A percentile compares a stretch with the other conserved stretches of the same genome.
phyloP scores from a whole-genome alignment of 2,888 invertebrate species.

The Venustoraphidia nigricollis region DNA sequence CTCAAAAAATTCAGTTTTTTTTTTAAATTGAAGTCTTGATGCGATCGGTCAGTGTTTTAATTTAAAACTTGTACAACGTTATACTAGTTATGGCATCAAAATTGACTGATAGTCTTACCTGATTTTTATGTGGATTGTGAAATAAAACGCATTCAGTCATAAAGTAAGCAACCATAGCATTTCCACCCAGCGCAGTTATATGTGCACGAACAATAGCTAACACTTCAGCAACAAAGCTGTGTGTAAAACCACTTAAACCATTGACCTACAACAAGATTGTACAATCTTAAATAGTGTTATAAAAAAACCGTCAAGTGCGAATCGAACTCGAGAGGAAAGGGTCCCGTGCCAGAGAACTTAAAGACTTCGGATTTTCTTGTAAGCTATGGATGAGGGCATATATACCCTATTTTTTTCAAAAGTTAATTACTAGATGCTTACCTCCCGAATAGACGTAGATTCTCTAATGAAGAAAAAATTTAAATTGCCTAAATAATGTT shows the following conservation, averaged over 20 bases:
- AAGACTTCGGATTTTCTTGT: too few relatives aligned
- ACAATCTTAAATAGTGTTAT: background rate
- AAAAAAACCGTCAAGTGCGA: too few relatives aligned
- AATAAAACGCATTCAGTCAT: constrained; percentile 82
- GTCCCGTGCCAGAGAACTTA: too few relatives aligned
- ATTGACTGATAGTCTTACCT: constrained; percentile 40
- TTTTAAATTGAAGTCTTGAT: too few relatives aligned
- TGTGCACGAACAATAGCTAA: constrained; percentile 86
- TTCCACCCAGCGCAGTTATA: constrained; percentile 84
- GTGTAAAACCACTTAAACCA: constrained; percentile 86
- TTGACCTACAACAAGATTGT: constrained; percentile 42
- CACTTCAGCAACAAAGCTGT: constrained; percentile 86
- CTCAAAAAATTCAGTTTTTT: too few relatives aligned
- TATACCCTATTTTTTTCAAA: too few relatives aligned
- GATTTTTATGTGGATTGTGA: constrained; percentile 91
- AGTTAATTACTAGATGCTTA: constrained; percentile 17
- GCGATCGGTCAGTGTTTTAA: too few relatives aligned
- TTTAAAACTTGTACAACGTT: too few relatives aligned
- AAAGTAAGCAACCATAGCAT: constrained; percentile 88
- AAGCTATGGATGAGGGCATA: too few relatives aligned
- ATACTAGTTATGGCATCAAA: too few relatives aligned
- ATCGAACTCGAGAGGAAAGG: too few relatives aligned
- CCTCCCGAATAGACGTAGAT: constrained; percentile 79
- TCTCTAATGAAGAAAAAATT: constrained; percentile 93
- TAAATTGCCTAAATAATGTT: constrained; percentile 74